Evolutionary conservation across 53 echinoderm and acorn worm genomes (phyloP).

Genomic region (Actinopyga echinites): DNA sequence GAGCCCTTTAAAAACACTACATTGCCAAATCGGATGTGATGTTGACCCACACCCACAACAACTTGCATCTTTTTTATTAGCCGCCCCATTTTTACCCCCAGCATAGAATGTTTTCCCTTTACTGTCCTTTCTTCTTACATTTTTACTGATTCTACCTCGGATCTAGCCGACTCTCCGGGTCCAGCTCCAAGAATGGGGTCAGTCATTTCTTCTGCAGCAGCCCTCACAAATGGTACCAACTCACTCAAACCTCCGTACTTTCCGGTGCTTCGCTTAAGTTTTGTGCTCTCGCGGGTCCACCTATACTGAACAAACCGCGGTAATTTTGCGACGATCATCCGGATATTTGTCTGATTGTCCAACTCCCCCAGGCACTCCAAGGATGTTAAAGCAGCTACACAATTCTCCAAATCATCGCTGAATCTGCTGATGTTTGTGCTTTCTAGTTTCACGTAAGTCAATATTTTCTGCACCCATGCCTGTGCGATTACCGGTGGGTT

Average conservation of each 20-base stretch:
- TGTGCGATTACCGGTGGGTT: slow-evolving; percentile 45
- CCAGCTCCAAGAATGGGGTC: slow-evolving; percentile 22
- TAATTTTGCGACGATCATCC: slow-evolving; percentile 31
- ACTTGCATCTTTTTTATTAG: too few species aligned
- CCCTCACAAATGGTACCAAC: slow-evolving; percentile 34
- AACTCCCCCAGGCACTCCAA: slow-evolving; percentile 34
- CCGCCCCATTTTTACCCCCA: too few species aligned
- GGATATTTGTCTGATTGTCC: slow-evolving; percentile 34
- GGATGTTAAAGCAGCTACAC: background rate
- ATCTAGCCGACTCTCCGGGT: too few species aligned
- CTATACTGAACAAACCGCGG: slow-evolving; percentile 41
- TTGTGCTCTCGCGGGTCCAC: slow-evolving; percentile 29
- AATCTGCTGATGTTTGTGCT: too few species aligned
- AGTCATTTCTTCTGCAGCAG: slow-evolving; percentile 24
- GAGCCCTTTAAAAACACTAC: too few species aligned
- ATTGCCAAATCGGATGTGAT: too few species aligned
- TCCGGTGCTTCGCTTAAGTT: background rate
- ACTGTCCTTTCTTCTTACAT: too few species aligned
- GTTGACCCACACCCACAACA: too few species aligned
- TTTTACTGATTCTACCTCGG: too few species aligned
- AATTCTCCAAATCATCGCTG: background rate
- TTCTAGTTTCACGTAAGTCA: too few species aligned
- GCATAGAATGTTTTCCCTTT: too few species aligned
- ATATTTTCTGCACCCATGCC: slow-evolving; percentile 36
- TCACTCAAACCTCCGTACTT: background rate